phyloP scores from a whole-genome alignment of 2,888 invertebrate species.

The Linyphia triangularis region DNA sequence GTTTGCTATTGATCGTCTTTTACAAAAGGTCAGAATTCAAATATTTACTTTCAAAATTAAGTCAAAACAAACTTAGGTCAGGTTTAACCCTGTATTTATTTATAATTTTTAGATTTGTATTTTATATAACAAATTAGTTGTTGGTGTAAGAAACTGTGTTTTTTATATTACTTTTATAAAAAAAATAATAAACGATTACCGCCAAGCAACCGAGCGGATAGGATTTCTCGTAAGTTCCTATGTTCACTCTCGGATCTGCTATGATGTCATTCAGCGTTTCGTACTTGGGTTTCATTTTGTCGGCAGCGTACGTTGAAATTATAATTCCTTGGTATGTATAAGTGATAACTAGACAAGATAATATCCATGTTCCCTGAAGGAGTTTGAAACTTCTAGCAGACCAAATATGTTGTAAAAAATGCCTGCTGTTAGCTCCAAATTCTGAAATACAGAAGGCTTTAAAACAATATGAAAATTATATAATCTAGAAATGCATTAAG shows the following conservation, averaged over 20 bases:
- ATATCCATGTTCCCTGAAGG: constrained; percentile 14
- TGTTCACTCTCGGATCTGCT: not conserved
- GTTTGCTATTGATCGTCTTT: too few species aligned
- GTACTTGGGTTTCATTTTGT: constrained; percentile 42
- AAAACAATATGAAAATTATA: too few species aligned
- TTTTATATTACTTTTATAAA: too few species aligned
- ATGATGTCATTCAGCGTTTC: constrained; percentile 29
- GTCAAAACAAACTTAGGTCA: too few species aligned
- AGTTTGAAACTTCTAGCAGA: not conserved
- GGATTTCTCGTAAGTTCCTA: constrained; percentile 12
- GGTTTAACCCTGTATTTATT: too few species aligned
- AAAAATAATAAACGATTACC: constrained; percentile 16
- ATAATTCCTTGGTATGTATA: constrained; percentile 30
- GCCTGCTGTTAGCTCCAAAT: not conserved
- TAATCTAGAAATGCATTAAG: too few species aligned
- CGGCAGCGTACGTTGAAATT: constrained; percentile 38
- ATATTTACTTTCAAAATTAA: too few species aligned
- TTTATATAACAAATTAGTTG: too few species aligned
- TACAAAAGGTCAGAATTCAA: too few species aligned
- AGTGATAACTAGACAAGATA: constrained; percentile 17
- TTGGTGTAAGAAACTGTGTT: too few species aligned
- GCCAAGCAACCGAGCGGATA: constrained; percentile 4
- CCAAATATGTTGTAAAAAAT: constrained; percentile 10
- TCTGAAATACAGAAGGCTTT: too few species aligned
- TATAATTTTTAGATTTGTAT: too few species aligned